These are phyloP conservation scores for Aricia artaxerxes DNA, from an alignment of 2,888 invertebrate genomes.

Conservation along the genomic window DNA sequence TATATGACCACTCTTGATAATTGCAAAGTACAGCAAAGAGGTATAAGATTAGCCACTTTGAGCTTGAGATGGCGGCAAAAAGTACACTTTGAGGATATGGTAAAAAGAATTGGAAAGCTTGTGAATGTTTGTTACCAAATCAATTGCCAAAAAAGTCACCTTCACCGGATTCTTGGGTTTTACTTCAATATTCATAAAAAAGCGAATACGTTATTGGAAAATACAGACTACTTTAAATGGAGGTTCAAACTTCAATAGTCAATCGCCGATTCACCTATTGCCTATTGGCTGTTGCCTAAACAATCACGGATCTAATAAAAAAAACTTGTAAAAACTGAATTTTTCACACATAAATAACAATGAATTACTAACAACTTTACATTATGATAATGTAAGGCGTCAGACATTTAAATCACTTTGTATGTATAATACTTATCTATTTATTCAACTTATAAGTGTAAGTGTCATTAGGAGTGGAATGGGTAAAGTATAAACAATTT, in stretches of 20 bases:
- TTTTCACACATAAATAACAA: constrained; percentile 1
- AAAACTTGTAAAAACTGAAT: constrained; percentile 8
- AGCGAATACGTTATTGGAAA: constrained; percentile 21
- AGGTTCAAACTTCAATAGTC: constrained; percentile 1
- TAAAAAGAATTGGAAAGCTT: neutral
- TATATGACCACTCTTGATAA: neutral
- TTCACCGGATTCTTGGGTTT: constrained; percentile 3
- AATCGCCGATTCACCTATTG: neutral
- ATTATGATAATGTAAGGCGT: constrained; percentile 4
- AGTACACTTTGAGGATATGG: neutral
- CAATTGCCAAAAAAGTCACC: neutral
- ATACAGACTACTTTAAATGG: neutral
- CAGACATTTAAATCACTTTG: neutral
- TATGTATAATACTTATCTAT: neutral
- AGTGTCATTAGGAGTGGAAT: neutral
- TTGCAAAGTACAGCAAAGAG: neutral
- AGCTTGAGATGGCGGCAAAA: neutral
- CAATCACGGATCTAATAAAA: constrained; percentile 5
- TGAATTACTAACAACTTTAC: neutral
- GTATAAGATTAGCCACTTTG: no score
- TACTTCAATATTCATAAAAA: constrained; percentile 5
- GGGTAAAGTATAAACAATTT: neutral
- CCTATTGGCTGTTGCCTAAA: neutral
- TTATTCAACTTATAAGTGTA: neutral
- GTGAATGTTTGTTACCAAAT: neutral